These are phyloP conservation scores for Cataglyphis altisquamis DNA, from an alignment of 2,888 invertebrate species.

Conservation along the genomic window DNA sequence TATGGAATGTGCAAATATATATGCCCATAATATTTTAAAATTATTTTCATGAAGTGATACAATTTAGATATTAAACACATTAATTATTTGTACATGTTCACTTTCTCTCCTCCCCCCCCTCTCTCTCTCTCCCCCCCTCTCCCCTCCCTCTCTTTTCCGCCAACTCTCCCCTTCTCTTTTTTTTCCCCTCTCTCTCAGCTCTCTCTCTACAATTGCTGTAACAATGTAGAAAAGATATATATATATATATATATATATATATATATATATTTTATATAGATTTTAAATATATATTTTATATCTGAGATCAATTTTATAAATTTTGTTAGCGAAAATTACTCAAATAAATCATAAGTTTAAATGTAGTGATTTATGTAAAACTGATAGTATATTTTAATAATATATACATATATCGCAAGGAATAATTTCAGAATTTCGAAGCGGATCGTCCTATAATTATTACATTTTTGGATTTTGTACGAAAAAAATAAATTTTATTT, in stretches of 20 bases:
- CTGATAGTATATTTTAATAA: not conserved
- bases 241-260: not conserved
- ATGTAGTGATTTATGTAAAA: not conserved
- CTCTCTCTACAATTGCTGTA: not conserved
- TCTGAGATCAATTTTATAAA: slow-evolving; percentile 20
- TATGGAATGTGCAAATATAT: slow-evolving; percentile 1
- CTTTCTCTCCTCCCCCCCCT: too few species aligned
- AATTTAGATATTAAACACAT: slow-evolving; percentile 23
- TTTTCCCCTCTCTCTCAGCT: too few species aligned
- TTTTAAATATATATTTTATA: not conserved
- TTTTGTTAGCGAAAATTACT: slow-evolving; percentile 4
- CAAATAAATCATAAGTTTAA: not conserved
- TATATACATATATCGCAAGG: too few species aligned
- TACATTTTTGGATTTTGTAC: too few species aligned
- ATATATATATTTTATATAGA: slow-evolving; percentile 28
- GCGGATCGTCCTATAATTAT: too few species aligned
- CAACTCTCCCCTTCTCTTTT: not conserved
- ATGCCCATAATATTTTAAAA: slow-evolving; percentile 15
- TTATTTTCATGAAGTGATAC: slow-evolving; percentile 1
- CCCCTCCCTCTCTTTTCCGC: too few species aligned
- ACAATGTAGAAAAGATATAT: not conserved
- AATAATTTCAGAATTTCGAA: too few species aligned
- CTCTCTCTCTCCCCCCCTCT: too few species aligned
- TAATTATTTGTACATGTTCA: not conserved
- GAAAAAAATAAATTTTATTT: too few species aligned